Percentiles rank a stretch among this genome's conserved stretches.
phyloP scores from a whole-genome alignment of 2,113 vertebrate genomes.

The Vimba vimba region DNA sequence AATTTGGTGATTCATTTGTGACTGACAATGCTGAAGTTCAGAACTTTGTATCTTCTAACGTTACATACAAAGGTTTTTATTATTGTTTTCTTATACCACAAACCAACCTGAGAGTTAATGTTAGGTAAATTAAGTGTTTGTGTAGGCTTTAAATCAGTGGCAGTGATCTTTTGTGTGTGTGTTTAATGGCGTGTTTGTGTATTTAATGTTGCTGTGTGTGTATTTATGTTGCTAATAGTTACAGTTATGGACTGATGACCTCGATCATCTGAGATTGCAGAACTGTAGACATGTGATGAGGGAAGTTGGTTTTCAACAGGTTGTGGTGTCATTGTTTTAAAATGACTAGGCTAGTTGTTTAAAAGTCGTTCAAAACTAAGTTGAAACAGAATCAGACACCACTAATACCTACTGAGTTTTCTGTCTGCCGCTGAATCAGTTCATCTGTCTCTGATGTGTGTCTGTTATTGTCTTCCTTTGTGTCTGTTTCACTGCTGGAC shows the following conservation, averaged over 20 bases:
- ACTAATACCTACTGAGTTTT: neutral
- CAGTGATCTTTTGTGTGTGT: neutral
- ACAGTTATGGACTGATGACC: conserved; percentile 1
- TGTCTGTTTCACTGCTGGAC: conserved; percentile 26
- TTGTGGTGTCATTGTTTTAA: neutral
- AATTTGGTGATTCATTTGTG: neutral
- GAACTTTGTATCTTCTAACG: neutral
- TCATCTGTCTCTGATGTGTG: conserved; percentile 18
- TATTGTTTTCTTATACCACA: neutral
- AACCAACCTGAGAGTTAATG: neutral
- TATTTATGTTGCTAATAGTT: conserved; percentile 35
- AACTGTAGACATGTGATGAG: neutral
- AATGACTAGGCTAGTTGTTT: neutral
- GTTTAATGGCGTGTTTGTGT: neutral
- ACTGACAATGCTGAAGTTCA: neutral
- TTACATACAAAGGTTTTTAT: neutral
- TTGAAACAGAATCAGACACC: neutral
- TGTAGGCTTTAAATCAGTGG: neutral
- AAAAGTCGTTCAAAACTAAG: neutral
- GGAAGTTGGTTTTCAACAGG: conserved; percentile 23
- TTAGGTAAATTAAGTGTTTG: neutral
- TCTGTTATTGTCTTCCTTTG: conserved; percentile 2
- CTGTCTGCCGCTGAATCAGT: neutral
- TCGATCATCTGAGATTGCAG: conserved; percentile 35
- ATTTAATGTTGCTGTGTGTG: conserved; percentile 2